Base-by-base conservation (phyloP, 2,797 vertebrate species). In the Sebastes minor region DNA sequence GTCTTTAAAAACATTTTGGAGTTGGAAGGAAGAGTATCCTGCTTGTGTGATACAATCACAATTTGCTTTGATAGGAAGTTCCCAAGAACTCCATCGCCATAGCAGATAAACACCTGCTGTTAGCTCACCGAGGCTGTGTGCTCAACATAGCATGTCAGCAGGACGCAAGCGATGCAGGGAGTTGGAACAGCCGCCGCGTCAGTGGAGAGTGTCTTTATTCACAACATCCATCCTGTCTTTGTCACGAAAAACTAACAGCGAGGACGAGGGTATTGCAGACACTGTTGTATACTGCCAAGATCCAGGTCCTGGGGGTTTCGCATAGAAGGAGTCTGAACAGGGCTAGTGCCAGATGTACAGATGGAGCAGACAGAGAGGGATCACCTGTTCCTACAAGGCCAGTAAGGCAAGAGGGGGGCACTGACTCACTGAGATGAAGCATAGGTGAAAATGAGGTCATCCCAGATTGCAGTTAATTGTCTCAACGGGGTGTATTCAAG, bases 361-460 rank as follows among this genome's bases (percentile, higher is more conserved):
- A 87, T 77, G 74, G 83, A 84, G 81, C 78, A 75, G 76, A 76
- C 69, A 65, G 75, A 88, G 84, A 89, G 76, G 78, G 80, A 92
- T 88, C 86, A 85, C 81, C 83, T 88, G 49, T 81, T 86, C 78
- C 42, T 78, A 80, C 74, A 79, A 83, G 49, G 70, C 69, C 83
- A 82, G 71, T 32, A 42, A 73, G 42, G 74, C 80, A 53, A 80
- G 67, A 72, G 60, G 70, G 70, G 70, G 77, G 22, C 65, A 35
- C 56, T 87, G 74, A 87, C 61, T 89, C 80, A 86, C 46, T 59
- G 84, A 80, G 72, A 85, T 85, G 73, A 83, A 75, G 71, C 22
- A 9, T 78, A 63, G 70, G 74, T 79, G 69, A 83, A 77, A 81
- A 89, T 80, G 80, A 90, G 76, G 78, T 91, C 86, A 86, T 83